phyloP scores from a whole-genome alignment of 1,140 invertebrate species.

The Drosophila willistoni region DNA sequence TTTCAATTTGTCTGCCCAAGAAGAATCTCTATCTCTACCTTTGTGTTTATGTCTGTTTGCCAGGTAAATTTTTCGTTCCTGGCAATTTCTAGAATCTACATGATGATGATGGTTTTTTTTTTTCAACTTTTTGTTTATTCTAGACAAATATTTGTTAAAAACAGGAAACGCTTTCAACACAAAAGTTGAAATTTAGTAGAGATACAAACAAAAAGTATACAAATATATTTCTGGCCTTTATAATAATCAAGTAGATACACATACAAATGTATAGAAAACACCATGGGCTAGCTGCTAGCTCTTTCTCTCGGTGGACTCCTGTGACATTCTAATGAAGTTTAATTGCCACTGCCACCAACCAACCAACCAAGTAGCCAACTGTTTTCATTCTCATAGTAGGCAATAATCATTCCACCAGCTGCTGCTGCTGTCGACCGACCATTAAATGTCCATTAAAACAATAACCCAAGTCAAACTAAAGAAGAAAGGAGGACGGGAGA shows the following conservation, averaged over 20 bases:
- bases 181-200: neutral
- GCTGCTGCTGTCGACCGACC: conserved; percentile 21
- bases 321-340: conserved; percentile 66
- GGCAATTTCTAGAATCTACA: no score
- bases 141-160: conserved; percentile 12
- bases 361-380: neutral
- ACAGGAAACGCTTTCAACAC: conserved; percentile 10
- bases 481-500: neutral
- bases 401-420: conserved; percentile 3
- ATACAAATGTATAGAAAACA: neutral
- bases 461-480: neutral
- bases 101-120: no score
- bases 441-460: conserved; percentile 59
- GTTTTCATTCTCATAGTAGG: conserved; percentile 25
- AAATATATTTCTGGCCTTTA: conserved; percentile 32
- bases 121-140: conserved; percentile 3
- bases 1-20: no score
- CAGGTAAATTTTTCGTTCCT: no score
- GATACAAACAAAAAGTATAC: conserved; percentile 22
- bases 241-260: neutral
- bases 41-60: no score
- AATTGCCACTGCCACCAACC: conserved; percentile 40
- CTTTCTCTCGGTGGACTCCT: conserved; percentile 19
- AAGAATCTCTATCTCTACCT: no score
- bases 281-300: no score